Evolutionary conservation across 2,888 invertebrate species (phyloP).

Genomic region (Erannis defoliaria): DNA sequence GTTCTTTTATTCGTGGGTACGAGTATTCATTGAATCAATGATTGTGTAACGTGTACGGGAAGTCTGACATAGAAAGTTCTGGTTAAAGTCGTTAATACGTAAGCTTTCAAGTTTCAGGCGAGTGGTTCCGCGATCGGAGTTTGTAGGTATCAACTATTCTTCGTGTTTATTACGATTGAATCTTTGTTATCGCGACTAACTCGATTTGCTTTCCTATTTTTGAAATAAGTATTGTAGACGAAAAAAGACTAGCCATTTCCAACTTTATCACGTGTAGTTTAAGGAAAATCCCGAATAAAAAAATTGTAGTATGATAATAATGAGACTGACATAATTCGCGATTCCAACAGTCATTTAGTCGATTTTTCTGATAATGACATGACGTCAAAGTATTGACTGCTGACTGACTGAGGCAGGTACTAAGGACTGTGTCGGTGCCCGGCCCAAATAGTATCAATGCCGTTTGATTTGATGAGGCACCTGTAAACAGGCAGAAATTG

Average conservation of each 20-base stretch:
- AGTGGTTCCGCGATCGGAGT: slow-evolving; percentile 15
- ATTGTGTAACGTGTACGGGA: slow-evolving; percentile 28
- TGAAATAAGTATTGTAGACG: too few species aligned
- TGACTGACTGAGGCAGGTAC: neutral
- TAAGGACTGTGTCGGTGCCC: neutral
- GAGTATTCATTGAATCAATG: slow-evolving; percentile 19
- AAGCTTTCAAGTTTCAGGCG: slow-evolving; percentile 16
- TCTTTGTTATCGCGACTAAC: neutral
- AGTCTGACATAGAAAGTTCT: slow-evolving; percentile 29
- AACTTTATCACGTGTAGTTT: too few species aligned
- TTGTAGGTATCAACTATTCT: neutral
- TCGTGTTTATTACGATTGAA: neutral
- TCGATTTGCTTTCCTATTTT: too few species aligned
- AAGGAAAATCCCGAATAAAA: too few species aligned
- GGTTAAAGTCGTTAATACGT: slow-evolving; percentile 5
- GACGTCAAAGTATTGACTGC: neutral
- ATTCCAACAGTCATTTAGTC: neutral
- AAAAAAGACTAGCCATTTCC: too few species aligned
- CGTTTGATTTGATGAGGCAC: slow-evolving; percentile 66
- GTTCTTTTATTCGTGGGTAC: slow-evolving; percentile 17
- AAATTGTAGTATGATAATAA: too few species aligned
- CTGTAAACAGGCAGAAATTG: slow-evolving; percentile 70
- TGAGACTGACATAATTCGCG: too few species aligned
- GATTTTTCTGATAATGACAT: neutral
- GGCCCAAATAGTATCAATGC: slow-evolving; percentile 45